Conservation (phyloP, 2,797 vertebrate genomes). For the Agapornis canus region DNA sequence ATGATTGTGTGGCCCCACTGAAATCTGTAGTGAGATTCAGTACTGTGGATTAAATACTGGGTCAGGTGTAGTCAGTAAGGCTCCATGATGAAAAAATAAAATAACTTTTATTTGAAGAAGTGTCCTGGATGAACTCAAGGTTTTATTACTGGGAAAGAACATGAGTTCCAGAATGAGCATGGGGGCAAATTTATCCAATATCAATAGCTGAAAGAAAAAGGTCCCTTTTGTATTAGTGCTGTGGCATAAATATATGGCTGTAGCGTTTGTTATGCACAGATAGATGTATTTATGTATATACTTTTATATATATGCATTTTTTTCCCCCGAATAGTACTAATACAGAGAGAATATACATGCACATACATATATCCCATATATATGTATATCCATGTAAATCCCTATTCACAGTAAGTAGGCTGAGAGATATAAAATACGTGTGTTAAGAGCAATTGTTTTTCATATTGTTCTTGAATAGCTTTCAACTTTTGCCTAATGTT, state of each 20-base stretch:
- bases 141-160: background rate
- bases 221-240: background rate
- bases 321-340: background rate
- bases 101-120: background rate
- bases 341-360: background rate
- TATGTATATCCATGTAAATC: background rate
- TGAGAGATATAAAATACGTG: background rate
- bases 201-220: background rate
- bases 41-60: background rate
- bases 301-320: background rate
- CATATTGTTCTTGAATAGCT: background rate
- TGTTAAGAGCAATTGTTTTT: background rate
- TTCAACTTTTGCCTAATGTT: background rate
- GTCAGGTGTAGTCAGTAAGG: background rate
- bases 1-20: background rate
- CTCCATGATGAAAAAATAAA: background rate
- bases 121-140: background rate
- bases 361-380: background rate
- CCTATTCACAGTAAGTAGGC: background rate
- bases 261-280: background rate
- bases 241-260: background rate
- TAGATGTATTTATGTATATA: background rate
- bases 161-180: background rate
- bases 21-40: background rate
- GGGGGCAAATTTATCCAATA: background rate